Evolutionary conservation across 1,140 invertebrate species (phyloP).

Genomic region (Chrysopa pallens): DNA sequence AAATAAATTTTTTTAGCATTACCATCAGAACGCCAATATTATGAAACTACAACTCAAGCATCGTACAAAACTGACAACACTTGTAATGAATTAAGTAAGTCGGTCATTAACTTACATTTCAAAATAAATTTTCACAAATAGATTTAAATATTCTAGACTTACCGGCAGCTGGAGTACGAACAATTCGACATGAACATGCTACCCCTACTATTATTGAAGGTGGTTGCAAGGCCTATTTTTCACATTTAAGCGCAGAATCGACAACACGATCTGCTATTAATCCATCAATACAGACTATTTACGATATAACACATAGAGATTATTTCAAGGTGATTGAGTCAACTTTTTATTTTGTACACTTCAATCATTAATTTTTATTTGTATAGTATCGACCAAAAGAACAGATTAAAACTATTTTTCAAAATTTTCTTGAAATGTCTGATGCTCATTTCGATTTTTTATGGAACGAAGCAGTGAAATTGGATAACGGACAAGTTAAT

Average conservation of each 20-base stretch:
- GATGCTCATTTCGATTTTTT: too few species aligned
- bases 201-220: conserved; percentile 6
- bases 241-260: conserved; percentile 14
- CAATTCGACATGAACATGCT: conserved; percentile 9
- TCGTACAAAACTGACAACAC: neutral
- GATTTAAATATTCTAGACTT: neutral
- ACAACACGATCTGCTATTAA: conserved; percentile 10
- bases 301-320: conserved; percentile 13
- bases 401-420: conserved; percentile 14
- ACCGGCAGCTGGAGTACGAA: conserved; percentile 11
- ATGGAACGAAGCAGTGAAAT: too few species aligned
- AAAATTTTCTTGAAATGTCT: conserved; percentile 6
- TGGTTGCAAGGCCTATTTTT: conserved; percentile 10
- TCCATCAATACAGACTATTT: conserved; percentile 16
- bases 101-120: neutral
- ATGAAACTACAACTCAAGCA: neutral
- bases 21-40: neutral
- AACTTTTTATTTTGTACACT: neutral
- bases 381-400: conserved; percentile 15
- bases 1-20: neutral
- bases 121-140: neutral
- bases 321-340: conserved; percentile 11
- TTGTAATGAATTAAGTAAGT: neutral
- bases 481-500: too few species aligned
- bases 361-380: neutral